Evolutionary conservation across 2,797 vertebrate species (phyloP).

Genomic region (Enteromius paludinosus): DNA sequence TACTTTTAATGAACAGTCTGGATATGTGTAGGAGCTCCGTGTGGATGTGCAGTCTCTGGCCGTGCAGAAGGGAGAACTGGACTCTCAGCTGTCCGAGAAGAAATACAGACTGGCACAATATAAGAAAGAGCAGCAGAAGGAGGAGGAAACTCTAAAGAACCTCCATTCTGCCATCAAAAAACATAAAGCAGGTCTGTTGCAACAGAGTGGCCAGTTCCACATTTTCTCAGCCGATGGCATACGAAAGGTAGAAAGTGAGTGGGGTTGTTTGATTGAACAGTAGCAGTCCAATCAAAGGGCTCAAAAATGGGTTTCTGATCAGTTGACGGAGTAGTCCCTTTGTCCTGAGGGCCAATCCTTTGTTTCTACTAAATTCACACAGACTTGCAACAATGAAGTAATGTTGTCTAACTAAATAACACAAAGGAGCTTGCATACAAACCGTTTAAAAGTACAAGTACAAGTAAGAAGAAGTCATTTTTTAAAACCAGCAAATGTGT

Average conservation of each 20-base stretch:
- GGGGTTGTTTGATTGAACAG: not conserved
- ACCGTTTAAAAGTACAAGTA: not conserved
- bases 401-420: not conserved
- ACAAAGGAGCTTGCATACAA: not conserved
- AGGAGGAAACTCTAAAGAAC: conserved; percentile 76
- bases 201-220: not conserved
- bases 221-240: not conserved
- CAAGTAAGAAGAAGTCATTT: not conserved
- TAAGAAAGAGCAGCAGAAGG: conserved; percentile 76
- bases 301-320: not conserved
- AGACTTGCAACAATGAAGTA: not conserved
- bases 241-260: not conserved
- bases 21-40: conserved; percentile 77
- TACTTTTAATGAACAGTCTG: conserved; percentile 6
- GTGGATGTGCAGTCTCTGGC: conserved; percentile 76
- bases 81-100: conserved; percentile 77
- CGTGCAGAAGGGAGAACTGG: conserved; percentile 80
- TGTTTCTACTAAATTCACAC: not conserved
- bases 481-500: not conserved
- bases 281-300: not conserved
- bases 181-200: conserved; percentile 79
- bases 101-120: conserved; percentile 72
- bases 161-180: conserved; percentile 72
- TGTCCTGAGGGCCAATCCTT: not conserved
- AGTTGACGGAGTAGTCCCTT: not conserved